Evolutionary conservation across 1,140 invertebrate species (phyloP).

Genomic region (Lycorma delicatula): DNA sequence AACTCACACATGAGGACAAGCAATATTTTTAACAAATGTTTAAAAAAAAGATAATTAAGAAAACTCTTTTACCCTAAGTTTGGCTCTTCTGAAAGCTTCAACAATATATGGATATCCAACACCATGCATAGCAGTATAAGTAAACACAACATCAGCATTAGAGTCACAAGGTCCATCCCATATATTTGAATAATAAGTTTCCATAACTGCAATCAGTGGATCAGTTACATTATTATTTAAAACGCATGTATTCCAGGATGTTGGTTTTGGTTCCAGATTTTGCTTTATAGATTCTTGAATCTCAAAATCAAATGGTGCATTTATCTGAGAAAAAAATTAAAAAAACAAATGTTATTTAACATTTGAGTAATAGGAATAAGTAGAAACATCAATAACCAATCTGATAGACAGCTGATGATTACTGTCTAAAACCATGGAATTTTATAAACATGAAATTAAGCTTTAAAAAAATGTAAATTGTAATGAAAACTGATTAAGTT

Average conservation of each 20-base stretch:
- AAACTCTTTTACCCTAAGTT: conserved; percentile 65
- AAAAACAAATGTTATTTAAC: too few species aligned
- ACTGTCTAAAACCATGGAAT: too few species aligned
- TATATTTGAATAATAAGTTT: conserved; percentile 57
- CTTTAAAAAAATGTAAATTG: too few species aligned
- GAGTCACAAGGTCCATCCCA: conserved; percentile 43
- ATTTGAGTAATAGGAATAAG: too few species aligned
- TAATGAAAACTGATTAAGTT: too few species aligned
- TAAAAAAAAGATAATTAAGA: too few species aligned
- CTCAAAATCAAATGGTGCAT: conserved; percentile 80
- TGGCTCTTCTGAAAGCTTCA: conserved; percentile 63
- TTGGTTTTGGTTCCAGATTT: conserved; percentile 59
- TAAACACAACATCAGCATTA: conserved; percentile 61
- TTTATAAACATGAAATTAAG: too few species aligned
- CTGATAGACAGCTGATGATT: too few species aligned
- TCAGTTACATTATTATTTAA: conserved; percentile 36
- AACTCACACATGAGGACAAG: too few species aligned
- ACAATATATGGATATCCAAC: conserved; percentile 79
- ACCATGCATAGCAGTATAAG: conserved; percentile 97
- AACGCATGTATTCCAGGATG: conserved; percentile 52
- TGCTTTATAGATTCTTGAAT: conserved; percentile 74
- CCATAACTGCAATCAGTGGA: conserved; percentile 50
- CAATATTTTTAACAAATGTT: too few species aligned
- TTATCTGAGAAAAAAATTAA: conserved; percentile 55
- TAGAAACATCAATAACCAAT: too few species aligned